Evolutionary conservation across 2,888 invertebrate species (phyloP).

Genomic region (Cryptophagus acutangulus): DNA sequence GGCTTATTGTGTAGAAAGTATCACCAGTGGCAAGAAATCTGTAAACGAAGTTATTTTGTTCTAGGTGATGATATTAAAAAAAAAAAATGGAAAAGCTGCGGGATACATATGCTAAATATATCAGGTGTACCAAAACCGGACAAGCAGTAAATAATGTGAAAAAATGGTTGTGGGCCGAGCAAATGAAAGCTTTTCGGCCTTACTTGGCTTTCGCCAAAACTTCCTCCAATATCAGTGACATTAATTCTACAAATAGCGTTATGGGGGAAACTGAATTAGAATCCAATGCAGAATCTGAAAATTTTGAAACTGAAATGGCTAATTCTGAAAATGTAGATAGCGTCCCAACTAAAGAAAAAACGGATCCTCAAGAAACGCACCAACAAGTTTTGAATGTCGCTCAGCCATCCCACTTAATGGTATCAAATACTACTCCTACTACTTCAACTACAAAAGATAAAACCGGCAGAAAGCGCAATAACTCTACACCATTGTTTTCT

Average conservation of each 20-base stretch:
- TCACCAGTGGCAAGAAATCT: constrained; percentile 27
- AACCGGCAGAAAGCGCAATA: too few species aligned
- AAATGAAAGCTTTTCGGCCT: constrained; percentile 10
- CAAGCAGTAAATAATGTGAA: constrained; percentile 5
- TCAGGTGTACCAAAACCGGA: constrained; percentile 6
- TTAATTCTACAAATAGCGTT: neutral
- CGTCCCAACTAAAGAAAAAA: too few species aligned
- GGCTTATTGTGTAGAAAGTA: constrained; percentile 18
- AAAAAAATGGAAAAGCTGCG: constrained; percentile 11
- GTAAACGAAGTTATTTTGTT: constrained; percentile 18
- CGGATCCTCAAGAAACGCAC: too few species aligned
- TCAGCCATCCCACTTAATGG: too few species aligned
- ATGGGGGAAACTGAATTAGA: neutral
- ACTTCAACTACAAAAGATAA: too few species aligned
- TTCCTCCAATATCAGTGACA: constrained; percentile 3
- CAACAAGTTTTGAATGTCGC: too few species aligned
- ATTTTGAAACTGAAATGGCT: too few species aligned
- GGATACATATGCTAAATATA: constrained; percentile 4
- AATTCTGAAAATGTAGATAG: too few species aligned
- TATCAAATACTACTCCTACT: too few species aligned
- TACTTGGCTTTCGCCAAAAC: constrained; percentile 9
- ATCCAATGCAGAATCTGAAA: neutral
- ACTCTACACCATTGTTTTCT: too few species aligned
- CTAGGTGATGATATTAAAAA: constrained; percentile 21
- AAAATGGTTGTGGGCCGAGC: constrained; percentile 10